Percentiles rank a stretch among this genome's conserved stretches.
Evolutionary conservation across 2,888 invertebrate genomes (phyloP).

Genomic region (Pristionchus arcanus): DNA sequence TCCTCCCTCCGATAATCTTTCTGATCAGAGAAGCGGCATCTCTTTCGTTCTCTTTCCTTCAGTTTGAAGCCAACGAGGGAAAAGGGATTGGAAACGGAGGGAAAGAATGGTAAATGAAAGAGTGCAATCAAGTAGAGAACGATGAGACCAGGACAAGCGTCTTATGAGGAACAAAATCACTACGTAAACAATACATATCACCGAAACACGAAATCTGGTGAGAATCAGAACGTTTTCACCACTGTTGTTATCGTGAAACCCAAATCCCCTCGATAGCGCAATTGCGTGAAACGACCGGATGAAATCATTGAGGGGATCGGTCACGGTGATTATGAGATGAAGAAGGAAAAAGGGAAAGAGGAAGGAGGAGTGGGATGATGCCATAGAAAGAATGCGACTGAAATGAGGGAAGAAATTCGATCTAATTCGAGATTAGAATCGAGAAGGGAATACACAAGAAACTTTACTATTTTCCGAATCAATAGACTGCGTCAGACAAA

Average conservation of each 20-base stretch:
- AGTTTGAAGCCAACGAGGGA: background rate
- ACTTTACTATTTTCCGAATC: no score
- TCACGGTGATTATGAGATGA: background rate
- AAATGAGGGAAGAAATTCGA: background rate
- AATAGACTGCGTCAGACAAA: no score
- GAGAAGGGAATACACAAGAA: background rate
- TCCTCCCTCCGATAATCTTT: constrained; percentile 1
- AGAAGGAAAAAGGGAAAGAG: background rate
- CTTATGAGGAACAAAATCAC: background rate
- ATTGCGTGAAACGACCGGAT: background rate
- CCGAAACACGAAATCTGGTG: background rate
- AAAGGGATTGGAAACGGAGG: background rate
- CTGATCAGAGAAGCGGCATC: constrained; percentile 10
- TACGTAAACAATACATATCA: no score
- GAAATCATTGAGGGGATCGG: background rate
- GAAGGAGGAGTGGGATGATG: background rate
- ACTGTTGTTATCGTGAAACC: no score
- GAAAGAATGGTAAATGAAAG: background rate
- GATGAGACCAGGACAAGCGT: background rate
- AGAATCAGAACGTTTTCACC: background rate
- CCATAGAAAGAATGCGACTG: background rate
- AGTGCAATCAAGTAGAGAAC: background rate
- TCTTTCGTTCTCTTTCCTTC: constrained; percentile 15
- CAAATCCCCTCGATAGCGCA: background rate
- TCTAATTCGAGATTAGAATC: background rate